Percentiles rank a stretch among this genome's conserved stretches.
Conservation (phyloP, 2,113 vertebrate genomes). For the Cervus canadensis region DNA sequence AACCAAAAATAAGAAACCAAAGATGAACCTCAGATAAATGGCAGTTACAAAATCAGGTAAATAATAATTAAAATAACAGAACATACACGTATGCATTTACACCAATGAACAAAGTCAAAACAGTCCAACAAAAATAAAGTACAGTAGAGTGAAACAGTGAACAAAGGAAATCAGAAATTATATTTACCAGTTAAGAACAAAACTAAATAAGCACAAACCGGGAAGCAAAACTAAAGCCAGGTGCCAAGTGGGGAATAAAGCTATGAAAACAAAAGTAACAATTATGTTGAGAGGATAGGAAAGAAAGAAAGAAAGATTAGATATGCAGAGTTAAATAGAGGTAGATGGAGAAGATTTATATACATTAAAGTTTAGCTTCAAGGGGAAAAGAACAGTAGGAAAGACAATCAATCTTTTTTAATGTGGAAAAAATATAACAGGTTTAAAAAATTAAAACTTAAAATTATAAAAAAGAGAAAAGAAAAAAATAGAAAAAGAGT, state of each 20-base stretch:
- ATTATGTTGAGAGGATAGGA: background rate
- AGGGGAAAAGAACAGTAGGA: background rate
- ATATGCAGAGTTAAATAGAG: background rate
- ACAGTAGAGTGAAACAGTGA: background rate
- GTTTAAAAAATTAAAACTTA: background rate
- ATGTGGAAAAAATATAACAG: background rate
- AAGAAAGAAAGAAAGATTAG: background rate
- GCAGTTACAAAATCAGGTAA: background rate
- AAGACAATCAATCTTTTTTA: background rate
- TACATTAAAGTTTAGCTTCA: background rate
- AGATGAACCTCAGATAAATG: background rate
- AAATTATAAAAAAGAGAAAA: background rate
- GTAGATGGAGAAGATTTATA: background rate
- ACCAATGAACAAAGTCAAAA: background rate
- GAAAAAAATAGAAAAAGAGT: background rate
- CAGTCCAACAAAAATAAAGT: background rate
- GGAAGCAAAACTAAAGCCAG: background rate
- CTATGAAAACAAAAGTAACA: background rate
- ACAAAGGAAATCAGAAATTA: background rate
- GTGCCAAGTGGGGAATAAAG: background rate
- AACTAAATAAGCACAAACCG: background rate
- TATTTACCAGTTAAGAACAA: background rate
- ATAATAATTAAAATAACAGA: background rate
- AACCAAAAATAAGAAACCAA: background rate
- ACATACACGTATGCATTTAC: background rate